These are phyloP conservation scores for Drosophila orosa DNA, from an alignment of 1,140 invertebrate genomes.

Conservation along the genomic window DNA sequence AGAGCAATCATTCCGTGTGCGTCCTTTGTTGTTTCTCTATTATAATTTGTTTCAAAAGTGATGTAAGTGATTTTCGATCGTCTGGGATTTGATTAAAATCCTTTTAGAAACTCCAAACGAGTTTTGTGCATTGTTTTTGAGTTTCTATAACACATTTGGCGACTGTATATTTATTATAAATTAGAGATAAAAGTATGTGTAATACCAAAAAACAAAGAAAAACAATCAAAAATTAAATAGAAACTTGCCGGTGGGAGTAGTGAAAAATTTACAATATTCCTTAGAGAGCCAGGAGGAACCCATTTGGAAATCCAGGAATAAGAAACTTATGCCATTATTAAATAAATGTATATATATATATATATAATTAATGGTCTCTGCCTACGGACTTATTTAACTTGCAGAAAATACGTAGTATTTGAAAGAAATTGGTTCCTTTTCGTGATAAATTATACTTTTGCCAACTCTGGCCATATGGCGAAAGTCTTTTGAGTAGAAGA, in stretches of 20 bases:
- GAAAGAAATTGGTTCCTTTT: neutral
- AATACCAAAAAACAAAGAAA: conserved; percentile 20
- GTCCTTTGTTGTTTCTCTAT: conserved; percentile 32
- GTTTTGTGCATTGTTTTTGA: conserved; percentile 18
- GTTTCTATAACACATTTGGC: conserved; percentile 21
- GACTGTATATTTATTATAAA: conserved; percentile 49
- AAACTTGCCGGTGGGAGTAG: conserved; percentile 28
- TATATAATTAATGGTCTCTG: conserved; percentile 19
- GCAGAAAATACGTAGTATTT: too few species aligned
- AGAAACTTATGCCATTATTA: conserved; percentile 32
- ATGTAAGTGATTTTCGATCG: neutral
- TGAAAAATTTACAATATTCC: conserved; percentile 3
- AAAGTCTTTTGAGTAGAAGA: conserved; percentile 14
- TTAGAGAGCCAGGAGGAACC: neutral
- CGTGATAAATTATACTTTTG: conserved; percentile 13
- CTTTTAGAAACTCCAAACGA: neutral
- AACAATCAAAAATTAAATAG: neutral
- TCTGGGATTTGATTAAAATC: conserved; percentile 11
- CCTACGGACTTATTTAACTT: neutral
- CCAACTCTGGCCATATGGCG: conserved; percentile 27
- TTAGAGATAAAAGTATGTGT: conserved; percentile 34
- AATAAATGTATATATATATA: conserved; percentile 43
- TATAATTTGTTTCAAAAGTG: conserved; percentile 4
- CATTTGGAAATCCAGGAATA: conserved; percentile 1
- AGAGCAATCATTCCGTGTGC: conserved; percentile 34